Evolutionary conservation across 2,113 vertebrate species (phyloP).

Genomic region (Cebus imitator): DNA sequence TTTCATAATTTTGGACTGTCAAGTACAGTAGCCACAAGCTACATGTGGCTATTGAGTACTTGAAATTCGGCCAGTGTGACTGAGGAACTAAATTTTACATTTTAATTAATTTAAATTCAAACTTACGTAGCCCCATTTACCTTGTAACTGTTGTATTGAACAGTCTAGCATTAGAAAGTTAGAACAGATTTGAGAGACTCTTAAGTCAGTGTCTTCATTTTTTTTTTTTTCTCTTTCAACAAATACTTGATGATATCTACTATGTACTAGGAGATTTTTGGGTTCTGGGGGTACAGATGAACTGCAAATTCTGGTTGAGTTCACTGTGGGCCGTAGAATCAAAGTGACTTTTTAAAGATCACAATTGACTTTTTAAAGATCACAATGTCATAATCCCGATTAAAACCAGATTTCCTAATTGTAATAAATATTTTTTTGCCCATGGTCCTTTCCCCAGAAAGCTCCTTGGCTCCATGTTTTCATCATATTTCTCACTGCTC

Average conservation of each 20-base stretch:
- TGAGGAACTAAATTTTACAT: not conserved
- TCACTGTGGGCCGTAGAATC: not conserved
- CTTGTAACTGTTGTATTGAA: not conserved
- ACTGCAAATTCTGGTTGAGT: not conserved
- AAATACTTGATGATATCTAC: not conserved
- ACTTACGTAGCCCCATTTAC: not conserved
- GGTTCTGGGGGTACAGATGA: not conserved
- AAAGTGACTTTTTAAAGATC: not conserved
- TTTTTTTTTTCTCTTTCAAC: not conserved
- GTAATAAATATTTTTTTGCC: not conserved
- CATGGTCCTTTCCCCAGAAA: not conserved
- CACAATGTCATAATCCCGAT: not conserved
- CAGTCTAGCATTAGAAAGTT: not conserved
- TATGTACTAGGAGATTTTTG: not conserved
- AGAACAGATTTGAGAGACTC: not conserved
- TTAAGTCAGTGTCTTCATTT: not conserved
- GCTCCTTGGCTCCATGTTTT: not conserved
- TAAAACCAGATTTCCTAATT: not conserved
- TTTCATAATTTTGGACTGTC: not conserved
- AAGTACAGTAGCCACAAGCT: not conserved
- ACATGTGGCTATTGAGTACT: not conserved
- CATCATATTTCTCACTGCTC: not conserved
- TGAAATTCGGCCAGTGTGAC: not conserved
- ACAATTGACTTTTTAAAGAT: not conserved
- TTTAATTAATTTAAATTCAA: not conserved